phyloP scores from a whole-genome alignment of 2,113 vertebrate species.

The Macquaria ambigua region DNA sequence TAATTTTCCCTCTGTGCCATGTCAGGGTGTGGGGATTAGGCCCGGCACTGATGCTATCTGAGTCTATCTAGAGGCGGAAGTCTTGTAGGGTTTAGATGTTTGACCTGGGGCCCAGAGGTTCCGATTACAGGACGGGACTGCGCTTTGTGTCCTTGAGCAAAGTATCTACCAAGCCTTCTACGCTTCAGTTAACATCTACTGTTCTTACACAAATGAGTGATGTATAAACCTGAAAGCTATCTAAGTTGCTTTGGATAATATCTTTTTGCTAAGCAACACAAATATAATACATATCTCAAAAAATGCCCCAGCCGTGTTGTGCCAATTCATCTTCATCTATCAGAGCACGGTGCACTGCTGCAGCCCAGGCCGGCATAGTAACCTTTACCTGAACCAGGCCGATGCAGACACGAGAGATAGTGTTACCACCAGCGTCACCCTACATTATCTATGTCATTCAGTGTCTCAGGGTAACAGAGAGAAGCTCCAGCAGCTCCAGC shows the following conservation, averaged over 20 bases:
- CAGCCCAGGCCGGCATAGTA: conserved; percentile 38
- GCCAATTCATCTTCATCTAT: conserved; percentile 71
- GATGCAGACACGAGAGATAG: conserved; percentile 61
- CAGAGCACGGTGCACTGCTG: conserved; percentile 25
- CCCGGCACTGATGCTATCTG: conserved; percentile 62
- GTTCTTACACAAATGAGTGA: conserved; percentile 80
- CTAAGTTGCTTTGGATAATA: conserved; percentile 72
- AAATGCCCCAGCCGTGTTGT: conserved; percentile 22
- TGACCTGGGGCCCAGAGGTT: conserved; percentile 74
- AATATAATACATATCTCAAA: conserved; percentile 65
- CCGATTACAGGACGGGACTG: conserved; percentile 70
- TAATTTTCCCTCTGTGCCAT: conserved; percentile 19
- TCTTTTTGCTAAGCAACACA: conserved; percentile 70
- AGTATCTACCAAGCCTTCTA: conserved; percentile 64
- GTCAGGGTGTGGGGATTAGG: conserved; percentile 52
- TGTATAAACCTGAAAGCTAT: conserved; percentile 82
- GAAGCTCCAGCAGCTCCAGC: conserved; percentile 35
- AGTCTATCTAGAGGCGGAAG: conserved; percentile 63
- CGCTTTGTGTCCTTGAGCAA: conserved; percentile 80
- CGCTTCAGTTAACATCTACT: conserved; percentile 79
- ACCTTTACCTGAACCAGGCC: conserved; percentile 77
- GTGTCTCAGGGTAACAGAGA: conserved; percentile 51
- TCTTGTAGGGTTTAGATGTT: conserved; percentile 64
- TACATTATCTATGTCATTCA: conserved; percentile 63
- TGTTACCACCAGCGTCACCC: conserved; percentile 68